A percentile compares a stretch with the other conserved stretches of the same genome.
These are phyloP conservation scores for Chascanopsetta lugubris DNA, from an alignment of 2,113 vertebrate genomes.

Conservation along the genomic window DNA sequence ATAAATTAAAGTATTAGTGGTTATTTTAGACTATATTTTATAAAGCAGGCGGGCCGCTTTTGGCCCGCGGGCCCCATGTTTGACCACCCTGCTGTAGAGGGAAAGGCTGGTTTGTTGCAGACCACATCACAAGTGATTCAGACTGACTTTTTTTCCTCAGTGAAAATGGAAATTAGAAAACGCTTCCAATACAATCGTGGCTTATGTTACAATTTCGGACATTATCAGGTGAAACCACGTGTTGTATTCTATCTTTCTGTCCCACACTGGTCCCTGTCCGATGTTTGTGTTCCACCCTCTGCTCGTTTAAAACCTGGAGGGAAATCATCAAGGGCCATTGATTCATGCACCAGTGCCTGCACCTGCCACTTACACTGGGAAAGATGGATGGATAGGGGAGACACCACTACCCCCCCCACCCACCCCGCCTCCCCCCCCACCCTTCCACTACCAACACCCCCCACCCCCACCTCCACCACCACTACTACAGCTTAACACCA, in stretches of 20 bases:
- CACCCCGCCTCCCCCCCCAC: too few species aligned
- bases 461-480: background rate
- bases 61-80: too few species aligned
- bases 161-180: background rate
- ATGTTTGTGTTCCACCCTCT: slow-evolving; percentile 6
- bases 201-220: too few species aligned
- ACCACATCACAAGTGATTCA: background rate
- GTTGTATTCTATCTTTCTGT: background rate
- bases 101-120: background rate
- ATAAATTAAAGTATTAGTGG: too few species aligned
- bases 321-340: slow-evolving; percentile 71
- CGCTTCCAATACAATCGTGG: too few species aligned
- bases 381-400: slow-evolving; percentile 54
- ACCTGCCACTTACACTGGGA: slow-evolving; percentile 70
- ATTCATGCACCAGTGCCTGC: slow-evolving; percentile 70
- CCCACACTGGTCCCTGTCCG: background rate
- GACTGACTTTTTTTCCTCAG: background rate
- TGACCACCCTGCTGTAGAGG: too few species aligned
- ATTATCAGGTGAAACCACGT: too few species aligned
- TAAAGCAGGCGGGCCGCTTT: too few species aligned
- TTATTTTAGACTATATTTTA: too few species aligned
- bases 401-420: slow-evolving; percentile 18
- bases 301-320: slow-evolving; percentile 56
- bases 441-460: too few species aligned
- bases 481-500: too few species aligned